Percentiles rank a stretch among this genome's conserved stretches.
Evolutionary conservation across 2,113 vertebrate genomes (phyloP).

Genomic region (Tauraco erythrolophus): DNA sequence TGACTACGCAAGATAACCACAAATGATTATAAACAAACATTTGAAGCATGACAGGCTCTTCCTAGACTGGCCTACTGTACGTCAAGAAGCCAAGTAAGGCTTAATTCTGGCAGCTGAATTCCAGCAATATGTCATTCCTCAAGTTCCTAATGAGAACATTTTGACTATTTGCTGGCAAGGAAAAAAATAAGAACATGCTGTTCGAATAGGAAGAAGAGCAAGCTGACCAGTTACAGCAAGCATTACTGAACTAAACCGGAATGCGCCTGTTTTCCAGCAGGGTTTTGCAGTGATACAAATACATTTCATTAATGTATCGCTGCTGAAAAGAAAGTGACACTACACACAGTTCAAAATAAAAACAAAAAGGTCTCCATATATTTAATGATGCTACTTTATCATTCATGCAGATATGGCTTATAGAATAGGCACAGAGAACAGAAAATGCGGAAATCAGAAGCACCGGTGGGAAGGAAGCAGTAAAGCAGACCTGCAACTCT

Average conservation of each 20-base stretch:
- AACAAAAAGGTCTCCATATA: neutral
- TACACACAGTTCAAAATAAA: neutral
- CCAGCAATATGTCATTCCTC: neutral
- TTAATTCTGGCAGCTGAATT: neutral
- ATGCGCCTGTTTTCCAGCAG: neutral
- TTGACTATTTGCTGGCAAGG: conserved; percentile 10
- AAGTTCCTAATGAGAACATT: conserved; percentile 8
- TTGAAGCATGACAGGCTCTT: neutral
- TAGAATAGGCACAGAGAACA: neutral
- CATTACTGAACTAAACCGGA: neutral
- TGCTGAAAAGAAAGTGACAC: neutral
- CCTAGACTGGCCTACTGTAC: neutral
- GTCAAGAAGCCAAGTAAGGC: neutral
- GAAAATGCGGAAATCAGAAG: neutral
- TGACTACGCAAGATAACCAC: conserved; percentile 30
- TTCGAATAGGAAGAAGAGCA: neutral
- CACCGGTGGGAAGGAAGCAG: neutral
- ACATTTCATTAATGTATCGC: neutral
- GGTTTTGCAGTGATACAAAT: neutral
- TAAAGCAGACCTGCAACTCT: neutral
- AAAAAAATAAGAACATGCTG: neutral
- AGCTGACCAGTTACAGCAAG: neutral
- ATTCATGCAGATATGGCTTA: neutral
- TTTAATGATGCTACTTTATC: neutral
- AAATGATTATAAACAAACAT: conserved; percentile 31